phyloP scores from a whole-genome alignment of 2,797 vertebrate species.

The Menidia menidia region DNA sequence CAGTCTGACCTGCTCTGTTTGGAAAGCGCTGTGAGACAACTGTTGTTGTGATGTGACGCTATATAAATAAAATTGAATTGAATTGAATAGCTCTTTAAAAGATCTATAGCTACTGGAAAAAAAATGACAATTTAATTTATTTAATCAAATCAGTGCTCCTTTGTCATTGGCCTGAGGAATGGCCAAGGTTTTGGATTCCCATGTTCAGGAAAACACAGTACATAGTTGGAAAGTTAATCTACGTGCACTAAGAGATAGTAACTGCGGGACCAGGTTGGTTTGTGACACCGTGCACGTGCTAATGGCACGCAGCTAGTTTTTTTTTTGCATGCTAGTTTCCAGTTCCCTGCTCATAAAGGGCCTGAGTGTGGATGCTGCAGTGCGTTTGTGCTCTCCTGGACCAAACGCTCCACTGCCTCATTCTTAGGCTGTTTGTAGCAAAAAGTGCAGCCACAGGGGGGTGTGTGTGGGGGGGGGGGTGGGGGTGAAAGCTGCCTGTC shows the following conservation, averaged over 20 bases:
- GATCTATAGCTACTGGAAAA: background rate
- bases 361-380: conserved; percentile 37
- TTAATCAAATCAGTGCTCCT: background rate
- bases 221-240: no score
- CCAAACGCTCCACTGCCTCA: conserved; percentile 22
- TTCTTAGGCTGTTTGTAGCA: conserved; percentile 51
- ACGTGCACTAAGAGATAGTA: conserved; percentile 17
- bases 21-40: no score
- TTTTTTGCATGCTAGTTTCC: conserved; percentile 30
- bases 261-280: conserved; percentile 37
- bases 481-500: conserved; percentile 36
- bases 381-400: conserved; percentile 54
- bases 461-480: no score
- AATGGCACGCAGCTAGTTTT: background rate
- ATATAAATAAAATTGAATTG: no score
- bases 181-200: background rate
- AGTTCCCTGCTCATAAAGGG: conserved; percentile 9
- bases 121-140: background rate
- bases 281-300: conserved; percentile 3
- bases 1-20: no score
- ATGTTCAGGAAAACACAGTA: background rate
- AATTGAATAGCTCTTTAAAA: no score
- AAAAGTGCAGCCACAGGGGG: conserved; percentile 48
- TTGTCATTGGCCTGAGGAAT: background rate
- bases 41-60: no score